These are phyloP conservation scores for Olivierus martensii DNA, from an alignment of 1,140 invertebrate species.

Conservation along the genomic window DNA sequence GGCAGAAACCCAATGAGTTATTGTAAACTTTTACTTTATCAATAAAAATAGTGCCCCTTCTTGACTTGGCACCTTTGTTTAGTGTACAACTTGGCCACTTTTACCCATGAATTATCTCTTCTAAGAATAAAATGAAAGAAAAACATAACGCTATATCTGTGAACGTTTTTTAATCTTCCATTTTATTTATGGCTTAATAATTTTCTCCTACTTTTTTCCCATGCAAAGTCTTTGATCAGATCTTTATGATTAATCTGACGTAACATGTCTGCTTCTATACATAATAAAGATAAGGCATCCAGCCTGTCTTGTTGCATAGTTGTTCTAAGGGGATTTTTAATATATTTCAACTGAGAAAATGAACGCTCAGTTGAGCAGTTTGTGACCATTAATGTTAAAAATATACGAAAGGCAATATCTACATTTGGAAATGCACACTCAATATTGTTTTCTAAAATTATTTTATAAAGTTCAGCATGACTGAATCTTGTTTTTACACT, in stretches of 20 bases:
- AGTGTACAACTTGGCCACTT: too few relatives aligned
- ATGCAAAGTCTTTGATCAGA: background rate
- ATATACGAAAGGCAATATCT: slow-evolving; percentile 9
- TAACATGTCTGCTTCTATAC: slow-evolving; percentile 5
- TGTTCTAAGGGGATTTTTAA: slow-evolving; percentile 6
- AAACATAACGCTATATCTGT: too few relatives aligned
- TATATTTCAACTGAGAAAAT: slow-evolving; percentile 8
- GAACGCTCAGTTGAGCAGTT: slow-evolving; percentile 9
- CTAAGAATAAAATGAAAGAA: too few relatives aligned
- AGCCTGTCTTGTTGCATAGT: slow-evolving; percentile 2
- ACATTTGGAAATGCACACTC: slow-evolving; percentile 9
- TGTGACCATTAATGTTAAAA: slow-evolving; percentile 6
- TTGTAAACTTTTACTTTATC: too few relatives aligned
- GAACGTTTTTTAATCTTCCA: background rate
- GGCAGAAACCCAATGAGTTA: too few relatives aligned
- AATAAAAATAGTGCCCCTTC: too few relatives aligned
- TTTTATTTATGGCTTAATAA: background rate
- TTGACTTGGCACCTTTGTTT: too few relatives aligned
- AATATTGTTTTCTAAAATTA: slow-evolving; percentile 6
- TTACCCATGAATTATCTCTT: too few relatives aligned
- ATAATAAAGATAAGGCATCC: slow-evolving; percentile 1
- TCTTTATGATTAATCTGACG: background rate
- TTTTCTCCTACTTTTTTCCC: background rate
- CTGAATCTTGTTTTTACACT: slow-evolving; percentile 4
- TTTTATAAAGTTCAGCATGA: slow-evolving; percentile 9